A percentile compares a stretch with the other conserved stretches of the same genome.
Evolutionary conservation across 2,888 invertebrate species (phyloP).

Genomic region (Strigamia transsilvanica): DNA sequence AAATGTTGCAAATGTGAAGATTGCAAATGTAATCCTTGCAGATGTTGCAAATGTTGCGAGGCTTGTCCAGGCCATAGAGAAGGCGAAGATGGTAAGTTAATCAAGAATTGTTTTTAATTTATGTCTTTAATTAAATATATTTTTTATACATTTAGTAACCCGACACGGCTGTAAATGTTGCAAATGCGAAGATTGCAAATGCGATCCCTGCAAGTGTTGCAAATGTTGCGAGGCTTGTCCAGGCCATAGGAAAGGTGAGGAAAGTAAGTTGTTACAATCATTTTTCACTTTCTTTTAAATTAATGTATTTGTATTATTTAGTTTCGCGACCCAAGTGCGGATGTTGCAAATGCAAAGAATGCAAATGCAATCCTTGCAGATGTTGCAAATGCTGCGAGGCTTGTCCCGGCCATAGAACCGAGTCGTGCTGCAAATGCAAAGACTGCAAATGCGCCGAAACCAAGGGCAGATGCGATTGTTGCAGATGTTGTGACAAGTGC

Average conservation of each 20-base stretch:
- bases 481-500: not conserved
- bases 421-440: not conserved
- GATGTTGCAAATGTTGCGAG: no score
- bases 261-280: no score
- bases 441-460: not conserved
- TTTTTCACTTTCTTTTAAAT: no score
- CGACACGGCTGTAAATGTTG: not conserved
- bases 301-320: not conserved
- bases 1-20: not conserved
- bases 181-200: not conserved
- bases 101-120: not conserved
- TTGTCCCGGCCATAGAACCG: not conserved
- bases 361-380: conserved; percentile 1
- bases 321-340: not conserved
- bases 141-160: not conserved
- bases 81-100: not conserved
- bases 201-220: conserved; percentile 14
- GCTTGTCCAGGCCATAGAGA: no score
- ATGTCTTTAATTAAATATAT: not conserved
- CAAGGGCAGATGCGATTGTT: not conserved
- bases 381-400: conserved; percentile 17
- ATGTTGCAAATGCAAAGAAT: conserved; percentile 18
- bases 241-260: no score
- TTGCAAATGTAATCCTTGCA: conserved; percentile 11
- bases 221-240: conserved; percentile 12